Evolutionary conservation across 2,113 vertebrate species (phyloP).

Genomic region (Semicossyphus pulcher): DNA sequence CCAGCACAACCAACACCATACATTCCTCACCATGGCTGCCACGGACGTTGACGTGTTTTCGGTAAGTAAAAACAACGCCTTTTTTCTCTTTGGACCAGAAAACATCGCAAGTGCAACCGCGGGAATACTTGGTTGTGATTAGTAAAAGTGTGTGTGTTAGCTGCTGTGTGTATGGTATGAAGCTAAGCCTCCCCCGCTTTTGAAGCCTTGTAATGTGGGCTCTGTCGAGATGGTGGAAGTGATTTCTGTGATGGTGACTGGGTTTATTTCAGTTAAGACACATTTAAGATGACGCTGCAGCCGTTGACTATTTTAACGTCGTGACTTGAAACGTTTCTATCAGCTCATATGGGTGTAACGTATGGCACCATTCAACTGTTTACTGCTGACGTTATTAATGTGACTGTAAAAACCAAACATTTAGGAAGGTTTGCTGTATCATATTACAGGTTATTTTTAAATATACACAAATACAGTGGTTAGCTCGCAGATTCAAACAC

Average conservation of each 20-base stretch:
- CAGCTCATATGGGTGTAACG: constrained; percentile 27
- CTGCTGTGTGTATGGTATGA: neutral
- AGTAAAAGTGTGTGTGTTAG: constrained; percentile 38
- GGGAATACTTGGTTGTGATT: constrained; percentile 31
- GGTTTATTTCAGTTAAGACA: neutral
- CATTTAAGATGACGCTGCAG: neutral
- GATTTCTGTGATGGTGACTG: constrained; percentile 35
- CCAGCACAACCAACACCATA: constrained; percentile 54
- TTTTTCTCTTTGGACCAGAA: neutral
- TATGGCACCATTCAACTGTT: constrained; percentile 12
- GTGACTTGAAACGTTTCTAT: neutral
- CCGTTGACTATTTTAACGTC: neutral
- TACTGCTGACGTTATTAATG: constrained; percentile 10
- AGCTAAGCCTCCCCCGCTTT: constrained; percentile 56
- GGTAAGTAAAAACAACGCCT: constrained; percentile 80
- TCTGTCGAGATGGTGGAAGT: constrained; percentile 55
- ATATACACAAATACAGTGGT: too few species aligned
- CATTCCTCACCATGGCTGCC: constrained; percentile 89
- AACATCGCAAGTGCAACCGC: neutral
- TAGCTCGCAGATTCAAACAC: constrained; percentile 7
- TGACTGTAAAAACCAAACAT: neutral
- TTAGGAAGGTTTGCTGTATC: too few species aligned
- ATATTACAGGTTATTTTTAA: neutral
- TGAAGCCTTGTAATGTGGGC: constrained; percentile 42
- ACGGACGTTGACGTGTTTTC: constrained; percentile 91